Conservation (phyloP, 2,797 vertebrate species). For the Cyprinodon diabolis region DNA sequence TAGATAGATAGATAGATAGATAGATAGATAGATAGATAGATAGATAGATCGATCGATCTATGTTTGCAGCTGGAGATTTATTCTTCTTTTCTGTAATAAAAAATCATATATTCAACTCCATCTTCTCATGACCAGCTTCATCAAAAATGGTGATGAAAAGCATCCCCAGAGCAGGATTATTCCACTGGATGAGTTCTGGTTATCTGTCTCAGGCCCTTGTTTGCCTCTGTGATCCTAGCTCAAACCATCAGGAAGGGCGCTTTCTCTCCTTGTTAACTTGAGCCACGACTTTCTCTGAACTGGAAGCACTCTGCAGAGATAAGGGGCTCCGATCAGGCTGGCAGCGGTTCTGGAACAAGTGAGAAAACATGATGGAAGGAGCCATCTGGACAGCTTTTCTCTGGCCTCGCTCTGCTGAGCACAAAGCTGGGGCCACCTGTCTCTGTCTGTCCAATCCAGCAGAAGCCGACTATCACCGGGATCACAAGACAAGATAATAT, state of each 20-base stretch:
- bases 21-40: too few species aligned
- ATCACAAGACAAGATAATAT: constrained; percentile 50
- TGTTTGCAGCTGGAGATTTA: too few species aligned
- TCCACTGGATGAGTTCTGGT: constrained; percentile 55
- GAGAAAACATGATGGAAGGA: constrained; percentile 67
- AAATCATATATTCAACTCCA: too few species aligned
- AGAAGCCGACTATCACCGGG: constrained; percentile 45
- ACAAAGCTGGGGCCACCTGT: constrained; percentile 68
- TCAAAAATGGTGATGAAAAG: not conserved
- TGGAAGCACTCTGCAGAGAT: constrained; percentile 67
- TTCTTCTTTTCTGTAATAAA: too few species aligned
- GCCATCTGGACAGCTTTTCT: constrained; percentile 73
- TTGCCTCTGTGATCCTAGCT: constrained; percentile 59
- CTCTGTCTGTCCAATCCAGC: constrained; percentile 51
- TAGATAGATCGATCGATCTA: too few species aligned
- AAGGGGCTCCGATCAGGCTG: constrained; percentile 63
- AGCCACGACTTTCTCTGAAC: constrained; percentile 67
- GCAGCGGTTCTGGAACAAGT: constrained; percentile 57
- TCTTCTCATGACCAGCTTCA: not conserved
- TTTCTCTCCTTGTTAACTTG: constrained; percentile 45
- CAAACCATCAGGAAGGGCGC: constrained; percentile 55
- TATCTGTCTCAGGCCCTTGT: constrained; percentile 71
- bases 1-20: too few species aligned
- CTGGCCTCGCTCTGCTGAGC: constrained; percentile 69
- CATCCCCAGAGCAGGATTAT: not conserved